A percentile compares a stretch with the other conserved stretches of the same genome.
Conservation (phyloP, 2,113 vertebrate species). For the Dipodomys ordii region DNA sequence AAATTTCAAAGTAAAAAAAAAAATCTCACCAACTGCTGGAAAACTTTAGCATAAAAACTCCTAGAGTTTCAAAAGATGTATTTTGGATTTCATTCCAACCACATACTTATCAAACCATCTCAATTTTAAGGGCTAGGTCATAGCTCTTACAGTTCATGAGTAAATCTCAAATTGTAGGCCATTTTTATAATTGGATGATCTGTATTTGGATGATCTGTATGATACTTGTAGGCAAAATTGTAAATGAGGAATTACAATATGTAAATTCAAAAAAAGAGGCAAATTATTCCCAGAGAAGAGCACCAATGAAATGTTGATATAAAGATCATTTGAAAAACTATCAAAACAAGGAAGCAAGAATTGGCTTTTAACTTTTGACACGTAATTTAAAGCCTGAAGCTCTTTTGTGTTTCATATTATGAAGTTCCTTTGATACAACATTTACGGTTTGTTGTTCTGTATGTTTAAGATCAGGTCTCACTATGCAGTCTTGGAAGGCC, state of each 20-base stretch:
- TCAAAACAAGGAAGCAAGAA: neutral
- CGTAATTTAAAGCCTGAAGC: constrained; percentile 37
- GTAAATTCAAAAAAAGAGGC: constrained; percentile 25
- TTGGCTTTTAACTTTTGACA: constrained; percentile 24
- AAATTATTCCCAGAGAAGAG: constrained; percentile 53
- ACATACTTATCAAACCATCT: constrained; percentile 30
- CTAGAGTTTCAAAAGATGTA: constrained; percentile 43
- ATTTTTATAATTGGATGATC: constrained; percentile 46
- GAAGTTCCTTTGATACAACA: constrained; percentile 24
- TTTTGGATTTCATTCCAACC: constrained; percentile 30
- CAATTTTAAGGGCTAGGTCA: constrained; percentile 48
- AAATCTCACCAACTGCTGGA: neutral
- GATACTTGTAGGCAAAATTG: neutral
- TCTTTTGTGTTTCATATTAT: constrained; percentile 21
- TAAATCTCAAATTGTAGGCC: constrained; percentile 37
- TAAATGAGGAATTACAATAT: constrained; percentile 42
- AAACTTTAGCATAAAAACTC: neutral
- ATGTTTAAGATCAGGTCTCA: too few species aligned
- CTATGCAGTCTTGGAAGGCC: too few species aligned
- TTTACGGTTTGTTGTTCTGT: neutral
- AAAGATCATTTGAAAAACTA: constrained; percentile 50
- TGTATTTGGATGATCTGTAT: constrained; percentile 5
- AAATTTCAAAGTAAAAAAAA: constrained; percentile 24
- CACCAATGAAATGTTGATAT: constrained; percentile 29
- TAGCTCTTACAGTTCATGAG: neutral